A percentile compares a stretch with the other conserved stretches of the same genome.
phyloP scores from a whole-genome alignment of 2,797 vertebrate species.

The Microchirus variegatus region DNA sequence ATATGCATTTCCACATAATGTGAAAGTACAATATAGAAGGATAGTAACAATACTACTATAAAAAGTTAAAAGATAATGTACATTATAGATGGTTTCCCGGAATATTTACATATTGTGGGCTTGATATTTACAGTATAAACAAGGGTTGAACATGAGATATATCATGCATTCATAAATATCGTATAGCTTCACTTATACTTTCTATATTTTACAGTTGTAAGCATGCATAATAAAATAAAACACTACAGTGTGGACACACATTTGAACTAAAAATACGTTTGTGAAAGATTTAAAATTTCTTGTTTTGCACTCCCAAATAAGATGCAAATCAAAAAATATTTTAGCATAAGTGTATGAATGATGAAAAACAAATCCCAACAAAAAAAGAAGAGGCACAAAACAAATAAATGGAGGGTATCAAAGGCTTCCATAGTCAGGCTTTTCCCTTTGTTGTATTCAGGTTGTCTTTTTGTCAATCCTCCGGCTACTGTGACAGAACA shows the following conservation, averaged over 20 bases:
- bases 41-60: too few species aligned
- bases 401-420: slow-evolving; percentile 75
- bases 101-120: too few species aligned
- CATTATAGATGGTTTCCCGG: too few species aligned
- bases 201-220: background rate
- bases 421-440: slow-evolving; percentile 77
- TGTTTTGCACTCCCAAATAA: slow-evolving; percentile 4
- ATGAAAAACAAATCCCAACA: slow-evolving; percentile 61
- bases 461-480: slow-evolving; percentile 78
- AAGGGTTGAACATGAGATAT: too few species aligned
- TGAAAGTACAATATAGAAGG: too few species aligned
- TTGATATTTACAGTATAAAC: too few species aligned
- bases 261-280: background rate
- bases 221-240: background rate
- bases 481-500: slow-evolving; percentile 79
- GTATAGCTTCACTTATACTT: background rate
- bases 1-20: too few species aligned
- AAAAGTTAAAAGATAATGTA: too few species aligned
- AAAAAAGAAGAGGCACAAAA: slow-evolving; percentile 54
- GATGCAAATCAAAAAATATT: slow-evolving; percentile 60
- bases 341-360: slow-evolving; percentile 64
- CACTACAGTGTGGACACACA: background rate
- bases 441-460: slow-evolving; percentile 79
- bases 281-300: background rate
- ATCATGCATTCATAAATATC: background rate